Percentiles rank a stretch among this genome's conserved stretches.
These are phyloP conservation scores for Nomada goodeniana DNA, from an alignment of 2,888 invertebrate genomes.

Conservation along the genomic window DNA sequence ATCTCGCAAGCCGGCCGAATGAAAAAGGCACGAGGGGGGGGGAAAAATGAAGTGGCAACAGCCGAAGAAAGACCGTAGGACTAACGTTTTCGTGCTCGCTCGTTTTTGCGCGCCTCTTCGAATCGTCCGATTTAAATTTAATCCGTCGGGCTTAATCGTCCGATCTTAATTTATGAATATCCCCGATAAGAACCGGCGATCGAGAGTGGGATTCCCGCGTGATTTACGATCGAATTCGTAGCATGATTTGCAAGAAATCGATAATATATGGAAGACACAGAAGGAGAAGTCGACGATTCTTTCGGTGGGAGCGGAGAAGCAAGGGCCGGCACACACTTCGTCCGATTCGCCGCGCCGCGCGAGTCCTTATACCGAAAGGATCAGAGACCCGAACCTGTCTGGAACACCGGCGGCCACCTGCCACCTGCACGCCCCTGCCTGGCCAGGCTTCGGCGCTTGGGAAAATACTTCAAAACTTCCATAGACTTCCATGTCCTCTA, in stretches of 20 bases:
- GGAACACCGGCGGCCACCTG: constrained; percentile 71
- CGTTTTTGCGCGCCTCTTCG: constrained; percentile 42
- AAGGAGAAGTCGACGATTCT: constrained; percentile 50
- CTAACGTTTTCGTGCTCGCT: constrained; percentile 27
- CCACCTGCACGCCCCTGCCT: constrained; percentile 72
- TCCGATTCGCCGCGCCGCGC: constrained; percentile 62
- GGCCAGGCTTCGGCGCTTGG: constrained; percentile 51
- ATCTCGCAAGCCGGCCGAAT: not conserved
- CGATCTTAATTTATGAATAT: constrained; percentile 63
- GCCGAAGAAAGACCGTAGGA: not conserved
- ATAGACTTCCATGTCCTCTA: constrained; percentile 7
- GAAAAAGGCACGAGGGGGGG: not conserved
- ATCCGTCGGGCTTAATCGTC: constrained; percentile 49
- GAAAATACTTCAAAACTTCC: constrained; percentile 68
- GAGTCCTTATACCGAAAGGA: constrained; percentile 56
- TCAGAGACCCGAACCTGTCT: constrained; percentile 73
- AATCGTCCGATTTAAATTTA: constrained; percentile 52
- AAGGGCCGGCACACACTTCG: constrained; percentile 16
- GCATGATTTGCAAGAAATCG: constrained; percentile 60
- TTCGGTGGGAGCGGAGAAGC: constrained; percentile 9
- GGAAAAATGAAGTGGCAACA: not conserved
- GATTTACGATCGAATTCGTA: constrained; percentile 56
- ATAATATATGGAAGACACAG: constrained; percentile 62
- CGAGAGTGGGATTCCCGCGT: constrained; percentile 41
- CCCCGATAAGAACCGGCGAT: constrained; percentile 50